Evolutionary conservation across 2,113 vertebrate genomes (phyloP), one percentile per base, ranked within the genome.

Genomic region (Junco hyemalis): DNA sequence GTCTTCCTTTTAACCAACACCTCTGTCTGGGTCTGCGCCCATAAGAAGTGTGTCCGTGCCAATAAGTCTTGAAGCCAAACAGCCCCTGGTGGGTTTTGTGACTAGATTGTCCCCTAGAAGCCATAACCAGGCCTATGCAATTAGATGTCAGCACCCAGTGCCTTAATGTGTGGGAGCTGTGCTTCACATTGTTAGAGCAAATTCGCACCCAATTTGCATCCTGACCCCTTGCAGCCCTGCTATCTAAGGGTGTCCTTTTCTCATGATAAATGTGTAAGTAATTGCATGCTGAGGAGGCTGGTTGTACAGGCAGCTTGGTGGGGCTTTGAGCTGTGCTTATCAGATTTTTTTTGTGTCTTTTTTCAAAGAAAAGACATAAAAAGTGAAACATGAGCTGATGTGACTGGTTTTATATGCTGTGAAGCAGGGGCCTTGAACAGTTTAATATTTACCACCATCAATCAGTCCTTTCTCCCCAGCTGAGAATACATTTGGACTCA

Each of bases 381-480:
- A 97, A 89, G 83, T 97, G 96, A 97, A 96, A 96, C 94, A 95
- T 95, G 94, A 96, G 72, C 84, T 95, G 92, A 94, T 71, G 77
- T 81, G 94, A 79, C 72, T 81, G 77, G n/a, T 86, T 95, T 95
- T 96, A 95, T 95, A 81, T 89, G 87, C 94, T 96, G 94, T 91
- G 94, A 97, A 93, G 69, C 57, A 83, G 48, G 18, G 63, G 85
- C 77, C 83, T 93, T 87, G 83, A 95, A 70, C 81, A 81, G 89
- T 96, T 93, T 87, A 96, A 93, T 95, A 86, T 95, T 96, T 89
- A 71, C 83, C 44, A 26, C 96, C 94, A 95, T 95, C 92, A 95
- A 97, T 93, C 94, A 95, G 73, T 42, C 60, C 73, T 95, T 93
- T 96, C 77, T 95, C 40, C 56, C 77, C 91, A 95, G 69, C 89